These are phyloP conservation scores for Proctacanthus coquilletti DNA, from an alignment of 1,140 invertebrate species.

Conservation along the genomic window DNA sequence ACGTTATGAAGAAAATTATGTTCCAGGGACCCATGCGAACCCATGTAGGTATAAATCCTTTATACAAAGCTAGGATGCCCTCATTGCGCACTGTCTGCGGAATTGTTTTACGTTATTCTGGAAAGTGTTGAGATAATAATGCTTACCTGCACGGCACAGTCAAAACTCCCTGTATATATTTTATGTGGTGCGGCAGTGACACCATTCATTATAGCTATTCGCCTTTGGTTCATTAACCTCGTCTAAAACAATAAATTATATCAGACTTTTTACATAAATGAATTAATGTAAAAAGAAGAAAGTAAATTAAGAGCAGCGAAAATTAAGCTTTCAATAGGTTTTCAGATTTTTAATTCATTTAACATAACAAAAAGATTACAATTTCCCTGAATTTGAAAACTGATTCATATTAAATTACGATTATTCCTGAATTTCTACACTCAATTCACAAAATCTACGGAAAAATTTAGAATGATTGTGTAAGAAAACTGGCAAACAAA, in stretches of 20 bases:
- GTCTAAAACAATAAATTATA: conserved; percentile 48
- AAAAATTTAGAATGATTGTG: too few relatives aligned
- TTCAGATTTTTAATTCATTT: too few relatives aligned
- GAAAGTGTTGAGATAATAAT: conserved; percentile 2
- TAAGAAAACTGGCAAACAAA: too few relatives aligned
- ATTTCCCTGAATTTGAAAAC: too few relatives aligned
- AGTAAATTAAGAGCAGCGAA: too few relatives aligned
- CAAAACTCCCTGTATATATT: conserved; percentile 72
- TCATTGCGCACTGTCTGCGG: conserved; percentile 37
- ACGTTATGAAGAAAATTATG: conserved; percentile 93
- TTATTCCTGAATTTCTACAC: too few relatives aligned
- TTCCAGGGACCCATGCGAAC: conserved; percentile 94
- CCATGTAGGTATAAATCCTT: conserved; percentile 91
- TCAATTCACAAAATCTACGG: too few relatives aligned
- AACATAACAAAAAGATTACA: too few relatives aligned
- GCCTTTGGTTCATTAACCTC: conserved; percentile 77
- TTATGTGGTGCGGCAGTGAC: conserved; percentile 29
- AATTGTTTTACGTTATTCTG: neutral
- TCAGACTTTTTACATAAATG: too few relatives aligned
- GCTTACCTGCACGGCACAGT: conserved; percentile 73
- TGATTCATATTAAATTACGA: too few relatives aligned
- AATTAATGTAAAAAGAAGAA: too few relatives aligned
- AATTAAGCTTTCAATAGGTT: too few relatives aligned
- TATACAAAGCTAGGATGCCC: conserved; percentile 78
- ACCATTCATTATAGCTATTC: conserved; percentile 37